Conservation (phyloP, 2,888 invertebrate genomes). For the Drosophila neoperkinsi region DNA sequence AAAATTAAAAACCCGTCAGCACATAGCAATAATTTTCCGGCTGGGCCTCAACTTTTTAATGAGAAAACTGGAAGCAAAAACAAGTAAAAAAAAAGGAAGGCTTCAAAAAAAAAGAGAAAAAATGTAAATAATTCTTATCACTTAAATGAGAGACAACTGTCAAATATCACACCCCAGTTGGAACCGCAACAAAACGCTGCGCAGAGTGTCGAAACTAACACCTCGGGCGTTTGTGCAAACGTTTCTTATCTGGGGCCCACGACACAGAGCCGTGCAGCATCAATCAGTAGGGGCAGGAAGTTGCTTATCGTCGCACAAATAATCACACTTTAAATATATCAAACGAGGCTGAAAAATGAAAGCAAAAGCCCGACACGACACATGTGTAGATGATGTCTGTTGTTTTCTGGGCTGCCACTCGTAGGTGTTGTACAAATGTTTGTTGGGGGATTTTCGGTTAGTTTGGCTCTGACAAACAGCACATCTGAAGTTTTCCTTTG, state of each 20-base stretch:
- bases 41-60: constrained; percentile 73
- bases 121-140: constrained; percentile 75
- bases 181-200: constrained; percentile 51
- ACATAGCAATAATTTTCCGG: constrained; percentile 69
- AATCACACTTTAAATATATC: constrained; percentile 65
- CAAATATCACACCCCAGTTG: constrained; percentile 71
- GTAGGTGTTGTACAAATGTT: constrained; percentile 78
- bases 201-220: constrained; percentile 67
- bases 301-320: constrained; percentile 66
- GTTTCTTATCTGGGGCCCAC: constrained; percentile 52
- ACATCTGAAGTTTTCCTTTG: constrained; percentile 61
- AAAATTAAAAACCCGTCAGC: constrained; percentile 49
- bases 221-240: constrained; percentile 65
- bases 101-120: constrained; percentile 24
- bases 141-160: constrained; percentile 63
- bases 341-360: constrained; percentile 50
- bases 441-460: constrained; percentile 55
- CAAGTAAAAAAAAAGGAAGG: constrained; percentile 11
- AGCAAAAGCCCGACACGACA: constrained; percentile 54
- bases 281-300: constrained; percentile 52
- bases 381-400: constrained; percentile 38
- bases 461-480: constrained; percentile 50
- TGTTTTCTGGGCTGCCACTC: constrained; percentile 22
- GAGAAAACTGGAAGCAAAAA: constrained; percentile 57
- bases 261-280: constrained; percentile 40